Evolutionary conservation across 2,113 vertebrate genomes (phyloP).

Genomic region (Neofelis nebulosa): DNA sequence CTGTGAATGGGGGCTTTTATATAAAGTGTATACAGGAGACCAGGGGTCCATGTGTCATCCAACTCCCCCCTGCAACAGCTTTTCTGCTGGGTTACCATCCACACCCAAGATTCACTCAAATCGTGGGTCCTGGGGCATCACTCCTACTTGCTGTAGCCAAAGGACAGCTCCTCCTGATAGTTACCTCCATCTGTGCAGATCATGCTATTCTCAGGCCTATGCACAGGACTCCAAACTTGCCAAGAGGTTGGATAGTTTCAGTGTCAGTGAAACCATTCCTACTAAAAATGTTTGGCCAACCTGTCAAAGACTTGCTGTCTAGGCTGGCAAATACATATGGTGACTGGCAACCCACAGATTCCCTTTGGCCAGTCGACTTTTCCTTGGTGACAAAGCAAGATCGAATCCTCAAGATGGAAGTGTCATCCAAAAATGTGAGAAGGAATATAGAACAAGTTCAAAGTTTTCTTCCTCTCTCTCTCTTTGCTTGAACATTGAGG

Average conservation of each 20-base stretch:
- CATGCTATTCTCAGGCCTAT: background rate
- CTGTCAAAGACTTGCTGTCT: background rate
- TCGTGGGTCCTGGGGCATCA: background rate
- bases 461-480: background rate
- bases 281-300: background rate
- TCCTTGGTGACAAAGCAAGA: background rate
- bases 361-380: background rate
- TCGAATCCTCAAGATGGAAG: background rate
- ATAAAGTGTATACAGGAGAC: background rate
- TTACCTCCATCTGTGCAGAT: background rate
- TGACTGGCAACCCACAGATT: background rate
- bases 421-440: background rate
- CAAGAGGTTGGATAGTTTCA: background rate
- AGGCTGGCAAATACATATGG: background rate
- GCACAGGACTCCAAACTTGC: background rate
- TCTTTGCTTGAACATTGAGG: background rate
- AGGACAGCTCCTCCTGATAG: background rate
- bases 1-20: background rate
- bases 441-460: background rate
- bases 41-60: background rate
- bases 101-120: background rate
- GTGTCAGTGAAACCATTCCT: background rate
- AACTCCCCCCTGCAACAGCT: background rate
- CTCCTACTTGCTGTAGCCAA: background rate
- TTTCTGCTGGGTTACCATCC: background rate